A percentile compares a stretch with the other conserved stretches of the same genome.
Evolutionary conservation across 2,888 invertebrate species (phyloP).

Genomic region (Mimachlamys varia): DNA sequence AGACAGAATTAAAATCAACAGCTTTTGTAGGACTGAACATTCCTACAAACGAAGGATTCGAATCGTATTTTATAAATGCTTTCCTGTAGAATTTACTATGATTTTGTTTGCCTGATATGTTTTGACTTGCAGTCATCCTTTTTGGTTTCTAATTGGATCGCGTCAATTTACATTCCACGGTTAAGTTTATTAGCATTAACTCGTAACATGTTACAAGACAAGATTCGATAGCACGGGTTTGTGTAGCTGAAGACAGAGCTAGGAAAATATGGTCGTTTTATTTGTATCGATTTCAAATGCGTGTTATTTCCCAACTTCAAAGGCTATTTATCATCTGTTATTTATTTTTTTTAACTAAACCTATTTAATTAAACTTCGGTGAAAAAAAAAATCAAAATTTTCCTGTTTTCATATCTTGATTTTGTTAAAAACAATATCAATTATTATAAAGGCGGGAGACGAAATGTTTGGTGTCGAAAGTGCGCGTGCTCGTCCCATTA

Average conservation of each 20-base stretch:
- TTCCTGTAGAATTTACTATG: background rate
- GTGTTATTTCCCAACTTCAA: background rate
- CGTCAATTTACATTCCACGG: background rate
- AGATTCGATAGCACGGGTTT: background rate
- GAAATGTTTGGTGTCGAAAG: background rate
- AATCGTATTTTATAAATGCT: background rate
- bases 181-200: constrained; percentile 9
- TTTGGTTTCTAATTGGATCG: background rate
- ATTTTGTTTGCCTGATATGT: background rate
- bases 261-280: background rate
- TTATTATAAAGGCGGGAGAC: background rate
- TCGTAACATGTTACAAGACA: background rate
- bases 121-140: background rate
- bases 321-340: too few relatives aligned
- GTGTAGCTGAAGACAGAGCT: background rate
- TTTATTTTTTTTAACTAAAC: background rate
- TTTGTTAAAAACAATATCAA: background rate
- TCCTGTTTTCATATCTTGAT: background rate
- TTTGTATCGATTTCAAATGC: background rate
- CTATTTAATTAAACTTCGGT: background rate
- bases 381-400: background rate
- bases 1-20: constrained; percentile 31
- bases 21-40: background rate
- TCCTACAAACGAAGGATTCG: background rate
- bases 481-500: background rate